These are phyloP conservation scores for Bombylius major DNA, from an alignment of 2,888 invertebrate genomes.

Conservation along the genomic window DNA sequence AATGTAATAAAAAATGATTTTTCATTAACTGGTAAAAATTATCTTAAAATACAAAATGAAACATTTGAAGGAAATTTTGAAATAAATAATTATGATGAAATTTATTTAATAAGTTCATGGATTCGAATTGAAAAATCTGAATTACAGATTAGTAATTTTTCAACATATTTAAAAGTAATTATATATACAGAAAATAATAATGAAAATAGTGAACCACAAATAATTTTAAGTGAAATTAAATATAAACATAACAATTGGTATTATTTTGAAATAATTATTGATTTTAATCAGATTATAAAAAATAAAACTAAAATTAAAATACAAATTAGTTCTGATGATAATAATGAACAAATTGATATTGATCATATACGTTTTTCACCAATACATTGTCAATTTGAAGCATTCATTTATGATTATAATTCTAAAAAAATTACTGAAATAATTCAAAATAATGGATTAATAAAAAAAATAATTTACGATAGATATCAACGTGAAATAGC, in stretches of 20 bases:
- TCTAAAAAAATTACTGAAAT: background rate
- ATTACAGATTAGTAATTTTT: background rate
- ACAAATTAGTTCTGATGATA: too few relatives aligned
- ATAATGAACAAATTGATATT: background rate
- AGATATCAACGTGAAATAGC: background rate
- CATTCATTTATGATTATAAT: background rate
- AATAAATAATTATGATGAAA: background rate
- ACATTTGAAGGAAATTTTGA: constrained; percentile 7
- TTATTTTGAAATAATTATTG: constrained; percentile 4
- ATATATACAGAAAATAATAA: background rate
- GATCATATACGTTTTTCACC: constrained; percentile 9
- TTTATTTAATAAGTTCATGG: constrained; percentile 6
- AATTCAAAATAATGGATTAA: constrained; percentile 1
- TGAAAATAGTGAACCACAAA: background rate
- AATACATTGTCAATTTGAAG: constrained; percentile 3
- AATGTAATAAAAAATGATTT: constrained; percentile 5
- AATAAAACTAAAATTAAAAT: too few relatives aligned
- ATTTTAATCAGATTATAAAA: background rate
- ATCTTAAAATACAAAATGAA: constrained; percentile 3
- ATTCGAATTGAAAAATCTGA: constrained; percentile 1
- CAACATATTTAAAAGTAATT: background rate
- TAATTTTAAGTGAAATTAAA: constrained; percentile 4
- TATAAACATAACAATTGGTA: constrained; percentile 4
- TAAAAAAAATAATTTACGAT: constrained; percentile 1
- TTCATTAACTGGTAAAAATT: constrained; percentile 7